Evolutionary conservation across 2,888 invertebrate genomes (phyloP).

Genomic region (Spicauda simplicius): DNA sequence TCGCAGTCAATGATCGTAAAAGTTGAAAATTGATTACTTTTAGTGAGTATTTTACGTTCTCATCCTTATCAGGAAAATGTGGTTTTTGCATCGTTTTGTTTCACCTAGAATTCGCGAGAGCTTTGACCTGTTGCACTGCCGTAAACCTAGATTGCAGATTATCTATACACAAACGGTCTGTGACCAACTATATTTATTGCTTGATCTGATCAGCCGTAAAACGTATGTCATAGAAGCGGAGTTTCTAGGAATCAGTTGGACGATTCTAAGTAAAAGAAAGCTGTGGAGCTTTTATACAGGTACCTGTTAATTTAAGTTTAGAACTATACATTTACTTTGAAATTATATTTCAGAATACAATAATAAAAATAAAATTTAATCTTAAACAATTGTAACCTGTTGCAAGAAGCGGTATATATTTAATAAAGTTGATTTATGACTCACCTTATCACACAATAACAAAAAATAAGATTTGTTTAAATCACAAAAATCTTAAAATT

Average conservation of each 20-base stretch:
- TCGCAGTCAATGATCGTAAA: too few species aligned
- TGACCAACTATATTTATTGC: slow-evolving; percentile 36
- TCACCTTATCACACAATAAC: slow-evolving; percentile 27
- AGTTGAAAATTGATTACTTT: not conserved
- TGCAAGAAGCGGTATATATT: not conserved
- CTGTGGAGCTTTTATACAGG: not conserved
- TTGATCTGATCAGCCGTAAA: slow-evolving; percentile 19
- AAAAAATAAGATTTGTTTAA: slow-evolving; percentile 7
- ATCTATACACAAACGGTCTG: slow-evolving; percentile 40
- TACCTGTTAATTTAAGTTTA: not conserved
- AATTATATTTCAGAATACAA: too few species aligned
- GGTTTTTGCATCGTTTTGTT: slow-evolving; percentile 18
- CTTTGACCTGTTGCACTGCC: slow-evolving; percentile 45
- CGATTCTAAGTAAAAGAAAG: not conserved
- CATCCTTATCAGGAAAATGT: slow-evolving; percentile 7
- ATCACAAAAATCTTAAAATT: slow-evolving; percentile 12
- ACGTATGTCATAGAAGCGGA: not conserved
- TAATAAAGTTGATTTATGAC: not conserved
- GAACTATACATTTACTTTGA: too few species aligned
- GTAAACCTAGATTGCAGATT: slow-evolving; percentile 44
- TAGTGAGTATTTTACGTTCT: not conserved
- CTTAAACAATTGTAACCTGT: not conserved
- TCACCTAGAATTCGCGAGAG: slow-evolving; percentile 35
- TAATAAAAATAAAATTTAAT: too few species aligned
- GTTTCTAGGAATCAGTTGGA: not conserved